Base-by-base conservation (phyloP, 1,140 invertebrate species). In the Diachasmimorpha longicaudata region DNA sequence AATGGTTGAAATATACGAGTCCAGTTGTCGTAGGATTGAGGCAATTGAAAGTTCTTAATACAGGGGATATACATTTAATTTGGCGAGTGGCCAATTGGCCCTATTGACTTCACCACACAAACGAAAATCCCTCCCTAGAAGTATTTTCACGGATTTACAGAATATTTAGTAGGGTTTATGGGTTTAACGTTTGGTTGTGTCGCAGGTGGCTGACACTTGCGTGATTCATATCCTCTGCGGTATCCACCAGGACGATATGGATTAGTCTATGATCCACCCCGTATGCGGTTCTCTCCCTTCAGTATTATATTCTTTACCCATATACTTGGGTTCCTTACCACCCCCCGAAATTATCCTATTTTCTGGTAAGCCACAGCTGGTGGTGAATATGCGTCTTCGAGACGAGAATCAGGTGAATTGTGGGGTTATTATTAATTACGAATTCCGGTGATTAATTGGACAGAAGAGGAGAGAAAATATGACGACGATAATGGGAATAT, bases 31-130 rank as follows among this genome's bases (percentile, higher is more conserved):
- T 14, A 37, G 66, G 66, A 68, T 68, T 19, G 66, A 37, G 16
- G 36, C 66, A 68, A 68, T 68, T 68, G 37, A 68, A 68, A 37
- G 66, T 39, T 68, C 31, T 68, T 68, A 68, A 68, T 84, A 85
- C 81, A 79, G 74, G 66, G 79, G 82, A 86, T 84, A 83, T 85
- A 85, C 84, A 88, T 87, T 88, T 86, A 83, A 87, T 87, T 86
- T 88, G 86, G 87, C 81, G 23, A 74, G 74, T 39, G 74, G 82
- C 86, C 87, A 88, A 88, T 88, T 86, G 86, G 83, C 81, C 73
- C 81, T 79, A 88, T 87, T 82, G 82, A 78, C 79, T 81, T 77
- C 74, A 73, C 76, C 74, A 72, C n/a, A 72, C 52, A 39, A 42
- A 36, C 42, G 72, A 71, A 55, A 31, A 73, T 58, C 48, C 31